A percentile compares a stretch with the other conserved stretches of the same genome.
These are phyloP conservation scores for Rhagonycha fulva DNA, from an alignment of 2,888 invertebrate species.

Conservation along the genomic window DNA sequence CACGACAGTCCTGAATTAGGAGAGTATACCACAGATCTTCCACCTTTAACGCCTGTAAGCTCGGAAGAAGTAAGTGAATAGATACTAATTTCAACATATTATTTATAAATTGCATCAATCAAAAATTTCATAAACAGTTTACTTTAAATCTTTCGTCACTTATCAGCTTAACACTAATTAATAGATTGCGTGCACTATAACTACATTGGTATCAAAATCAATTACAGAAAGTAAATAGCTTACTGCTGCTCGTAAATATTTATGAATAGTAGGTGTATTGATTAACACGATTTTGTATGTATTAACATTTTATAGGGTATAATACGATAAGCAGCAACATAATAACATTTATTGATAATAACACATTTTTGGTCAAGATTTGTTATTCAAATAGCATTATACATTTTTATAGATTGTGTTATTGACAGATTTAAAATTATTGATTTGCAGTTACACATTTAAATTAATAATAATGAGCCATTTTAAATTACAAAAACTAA, in stretches of 20 bases:
- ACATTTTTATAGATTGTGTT: too few species aligned
- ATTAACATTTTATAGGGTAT: not conserved
- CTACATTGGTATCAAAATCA: not conserved
- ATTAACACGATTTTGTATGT: not conserved
- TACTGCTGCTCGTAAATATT: not conserved
- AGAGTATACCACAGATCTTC: constrained; percentile 35
- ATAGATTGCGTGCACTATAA: not conserved
- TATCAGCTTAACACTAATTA: not conserved
- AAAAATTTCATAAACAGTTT: not conserved
- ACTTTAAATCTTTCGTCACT: not conserved
- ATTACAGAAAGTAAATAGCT: not conserved
- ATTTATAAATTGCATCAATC: not conserved
- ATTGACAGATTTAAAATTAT: too few species aligned
- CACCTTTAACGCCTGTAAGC: constrained; percentile 43
- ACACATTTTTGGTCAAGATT: not conserved
- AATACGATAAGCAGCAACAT: not conserved
- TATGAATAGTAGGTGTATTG: not conserved
- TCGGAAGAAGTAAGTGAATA: constrained; percentile 43
- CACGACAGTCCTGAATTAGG: constrained; percentile 44
- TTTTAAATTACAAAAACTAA: not conserved
- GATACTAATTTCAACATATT: not conserved
- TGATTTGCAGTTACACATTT: too few species aligned
- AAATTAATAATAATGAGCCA: too few species aligned
- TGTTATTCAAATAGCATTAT: not conserved
- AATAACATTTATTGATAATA: not conserved